These are phyloP conservation scores for Taxidea taxus DNA, from an alignment of 2,113 vertebrate species.

Conservation along the genomic window DNA sequence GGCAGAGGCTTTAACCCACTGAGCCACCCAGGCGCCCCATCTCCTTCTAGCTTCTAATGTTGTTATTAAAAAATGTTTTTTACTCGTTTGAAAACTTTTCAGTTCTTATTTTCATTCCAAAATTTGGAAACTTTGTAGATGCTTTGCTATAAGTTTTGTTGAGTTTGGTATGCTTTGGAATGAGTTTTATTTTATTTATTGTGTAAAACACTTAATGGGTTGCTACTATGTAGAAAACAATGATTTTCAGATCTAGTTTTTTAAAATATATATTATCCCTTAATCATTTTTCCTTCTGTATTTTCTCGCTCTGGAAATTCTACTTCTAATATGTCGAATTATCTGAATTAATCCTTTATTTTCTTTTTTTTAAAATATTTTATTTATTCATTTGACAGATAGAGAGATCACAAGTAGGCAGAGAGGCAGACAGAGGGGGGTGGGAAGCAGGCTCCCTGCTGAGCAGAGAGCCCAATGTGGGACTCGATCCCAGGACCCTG, in stretches of 20 bases:
- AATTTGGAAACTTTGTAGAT: background rate
- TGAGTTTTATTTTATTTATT: background rate
- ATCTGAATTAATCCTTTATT: background rate
- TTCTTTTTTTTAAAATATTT: too few relatives aligned
- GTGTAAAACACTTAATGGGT: background rate
- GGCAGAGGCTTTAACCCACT: too few relatives aligned
- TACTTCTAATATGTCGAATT: background rate
- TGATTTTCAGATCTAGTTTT: background rate
- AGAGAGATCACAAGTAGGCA: too few relatives aligned
- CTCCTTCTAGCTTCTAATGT: background rate
- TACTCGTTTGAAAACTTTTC: background rate
- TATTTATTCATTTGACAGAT: too few relatives aligned
- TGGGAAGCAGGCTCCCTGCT: too few relatives aligned
- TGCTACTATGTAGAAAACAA: background rate
- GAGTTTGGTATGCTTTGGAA: background rate
- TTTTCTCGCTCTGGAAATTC: background rate
- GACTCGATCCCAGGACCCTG: too few relatives aligned
- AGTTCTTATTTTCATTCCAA: background rate
- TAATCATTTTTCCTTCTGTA: background rate
- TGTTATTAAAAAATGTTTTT: background rate
- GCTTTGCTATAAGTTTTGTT: background rate
- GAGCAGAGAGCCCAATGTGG: too few relatives aligned
- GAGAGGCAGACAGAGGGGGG: too few relatives aligned
- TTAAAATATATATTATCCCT: background rate
- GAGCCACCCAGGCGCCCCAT: too few relatives aligned